Conservation (phyloP, 1,140 invertebrate genomes). For the Sycobia sp. region DNA sequence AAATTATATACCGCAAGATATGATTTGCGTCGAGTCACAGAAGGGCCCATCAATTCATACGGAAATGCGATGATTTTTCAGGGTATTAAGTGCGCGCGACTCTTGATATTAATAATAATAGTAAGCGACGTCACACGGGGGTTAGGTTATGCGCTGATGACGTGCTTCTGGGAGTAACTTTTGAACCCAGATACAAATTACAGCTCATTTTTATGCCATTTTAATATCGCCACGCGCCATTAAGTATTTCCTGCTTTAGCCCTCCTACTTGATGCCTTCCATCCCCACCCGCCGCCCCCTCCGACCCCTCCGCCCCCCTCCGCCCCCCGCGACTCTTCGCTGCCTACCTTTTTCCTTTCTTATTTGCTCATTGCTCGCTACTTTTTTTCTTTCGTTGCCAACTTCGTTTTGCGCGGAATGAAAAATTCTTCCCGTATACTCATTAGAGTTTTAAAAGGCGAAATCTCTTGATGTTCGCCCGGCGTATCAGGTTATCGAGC, state of each 20-base stretch:
- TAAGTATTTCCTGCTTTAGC: conserved; percentile 55
- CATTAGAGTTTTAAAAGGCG: conserved; percentile 44
- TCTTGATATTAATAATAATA: conserved; percentile 57
- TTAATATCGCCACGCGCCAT: conserved; percentile 62
- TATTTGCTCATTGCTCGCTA: conserved; percentile 23
- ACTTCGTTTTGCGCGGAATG: conserved; percentile 39
- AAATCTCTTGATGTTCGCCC: conserved; percentile 19
- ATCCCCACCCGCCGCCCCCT: conserved; percentile 14
- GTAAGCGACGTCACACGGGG: conserved; percentile 35
- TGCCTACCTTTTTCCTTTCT: conserved; percentile 13
- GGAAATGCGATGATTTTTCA: conserved; percentile 51
- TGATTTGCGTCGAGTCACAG: conserved; percentile 13
- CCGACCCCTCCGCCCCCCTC: conserved; percentile 16
- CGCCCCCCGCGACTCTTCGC: background rate
- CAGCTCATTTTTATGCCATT: conserved; percentile 63
- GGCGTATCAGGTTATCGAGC: conserved; percentile 4
- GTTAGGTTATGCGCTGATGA: conserved; percentile 22
- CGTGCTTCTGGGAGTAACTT: conserved; percentile 41
- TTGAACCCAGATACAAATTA: conserved; percentile 60
- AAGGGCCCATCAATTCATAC: conserved; percentile 40
- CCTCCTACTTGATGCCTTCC: conserved; percentile 34
- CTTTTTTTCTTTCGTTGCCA: background rate
- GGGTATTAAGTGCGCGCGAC: conserved; percentile 52
- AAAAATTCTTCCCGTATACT: conserved; percentile 49
- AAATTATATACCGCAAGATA: conserved; percentile 30